These are phyloP conservation scores for Atopsyche davidsoni DNA, from an alignment of 1,140 invertebrate species.

Conservation along the genomic window DNA sequence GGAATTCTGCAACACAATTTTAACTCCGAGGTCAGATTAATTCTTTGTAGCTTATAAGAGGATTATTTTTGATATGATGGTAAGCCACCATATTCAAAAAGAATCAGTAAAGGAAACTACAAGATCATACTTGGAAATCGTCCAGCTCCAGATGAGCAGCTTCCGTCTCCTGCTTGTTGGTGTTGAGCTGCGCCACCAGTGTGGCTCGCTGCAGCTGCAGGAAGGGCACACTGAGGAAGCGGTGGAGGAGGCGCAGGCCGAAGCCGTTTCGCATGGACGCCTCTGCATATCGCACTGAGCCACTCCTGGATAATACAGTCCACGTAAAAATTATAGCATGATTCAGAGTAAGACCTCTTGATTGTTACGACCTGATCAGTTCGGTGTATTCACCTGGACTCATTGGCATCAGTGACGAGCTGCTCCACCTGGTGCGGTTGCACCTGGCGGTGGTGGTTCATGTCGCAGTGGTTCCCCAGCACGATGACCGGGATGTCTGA, in stretches of 20 bases:
- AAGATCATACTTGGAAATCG: constrained; percentile 47
- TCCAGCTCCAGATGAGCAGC: constrained; percentile 81
- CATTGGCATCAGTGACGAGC: constrained; percentile 39
- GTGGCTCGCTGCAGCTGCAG: constrained; percentile 86
- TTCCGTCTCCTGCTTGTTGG: constrained; percentile 78
- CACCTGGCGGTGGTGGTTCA: constrained; percentile 85
- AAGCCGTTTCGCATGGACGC: constrained; percentile 96
- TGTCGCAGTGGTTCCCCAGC: constrained; percentile 91
- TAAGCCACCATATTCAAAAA: too few relatives aligned
- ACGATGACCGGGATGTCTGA: constrained; percentile 83
- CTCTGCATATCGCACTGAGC: constrained; percentile 81
- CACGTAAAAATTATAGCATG: constrained; percentile 9
- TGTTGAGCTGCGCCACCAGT: constrained; percentile 79
- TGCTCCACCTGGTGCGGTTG: constrained; percentile 52
- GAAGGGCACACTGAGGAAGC: constrained; percentile 95
- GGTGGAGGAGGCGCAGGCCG: constrained; percentile 88
- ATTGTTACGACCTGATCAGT: neutral
- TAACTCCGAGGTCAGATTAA: too few relatives aligned
- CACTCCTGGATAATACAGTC: constrained; percentile 48
- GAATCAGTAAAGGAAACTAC: too few relatives aligned
- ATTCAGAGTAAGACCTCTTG: neutral
- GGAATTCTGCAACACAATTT: constrained; percentile 64
- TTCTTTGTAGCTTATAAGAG: too few relatives aligned
- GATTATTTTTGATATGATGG: too few relatives aligned
- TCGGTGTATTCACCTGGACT: constrained; percentile 39